Evolutionary conservation across 92 coral and sea anemone genomes (phyloP).

Genomic region (Virgularia gustaviana): DNA sequence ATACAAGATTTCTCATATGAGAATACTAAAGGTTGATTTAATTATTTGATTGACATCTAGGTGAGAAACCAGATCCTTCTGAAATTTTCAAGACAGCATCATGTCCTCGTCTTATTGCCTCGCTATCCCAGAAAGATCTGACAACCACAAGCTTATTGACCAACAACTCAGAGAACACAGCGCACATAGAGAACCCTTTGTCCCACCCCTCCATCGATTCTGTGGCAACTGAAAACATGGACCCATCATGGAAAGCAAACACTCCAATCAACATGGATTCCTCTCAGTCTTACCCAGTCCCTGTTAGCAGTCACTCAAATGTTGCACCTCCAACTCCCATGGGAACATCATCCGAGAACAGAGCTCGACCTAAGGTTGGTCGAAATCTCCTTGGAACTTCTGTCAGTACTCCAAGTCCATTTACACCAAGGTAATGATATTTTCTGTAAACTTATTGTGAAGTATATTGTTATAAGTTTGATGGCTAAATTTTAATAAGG

Average conservation of each 20-base stretch:
- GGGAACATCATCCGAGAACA: constrained; percentile 67
- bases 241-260: constrained; percentile 65
- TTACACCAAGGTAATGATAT: constrained; percentile 69
- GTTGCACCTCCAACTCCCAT: constrained; percentile 67
- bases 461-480: too few relatives aligned
- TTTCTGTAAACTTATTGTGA: too few relatives aligned
- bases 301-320: constrained; percentile 40
- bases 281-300: constrained; percentile 23
- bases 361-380: constrained; percentile 80
- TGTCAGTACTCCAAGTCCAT: constrained; percentile 73
- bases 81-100: constrained; percentile 81
- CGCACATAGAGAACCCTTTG: constrained; percentile 51
- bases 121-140: constrained; percentile 65
- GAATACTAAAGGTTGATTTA: too few relatives aligned
- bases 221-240: constrained; percentile 92
- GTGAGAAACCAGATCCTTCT: constrained; percentile 88
- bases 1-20: neutral
- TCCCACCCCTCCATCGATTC: constrained; percentile 58
- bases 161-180: constrained; percentile 63
- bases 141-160: constrained; percentile 81
- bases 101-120: constrained; percentile 74
- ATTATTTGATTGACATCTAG: constrained; percentile 33
- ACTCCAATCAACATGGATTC: constrained; percentile 46
- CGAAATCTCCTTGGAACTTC: constrained; percentile 79
- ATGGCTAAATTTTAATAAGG: too few relatives aligned